Evolutionary conservation across 2,797 vertebrate species (phyloP), one percentile per base, ranked within the genome.

Genomic region (Eidolon dupreanum): DNA sequence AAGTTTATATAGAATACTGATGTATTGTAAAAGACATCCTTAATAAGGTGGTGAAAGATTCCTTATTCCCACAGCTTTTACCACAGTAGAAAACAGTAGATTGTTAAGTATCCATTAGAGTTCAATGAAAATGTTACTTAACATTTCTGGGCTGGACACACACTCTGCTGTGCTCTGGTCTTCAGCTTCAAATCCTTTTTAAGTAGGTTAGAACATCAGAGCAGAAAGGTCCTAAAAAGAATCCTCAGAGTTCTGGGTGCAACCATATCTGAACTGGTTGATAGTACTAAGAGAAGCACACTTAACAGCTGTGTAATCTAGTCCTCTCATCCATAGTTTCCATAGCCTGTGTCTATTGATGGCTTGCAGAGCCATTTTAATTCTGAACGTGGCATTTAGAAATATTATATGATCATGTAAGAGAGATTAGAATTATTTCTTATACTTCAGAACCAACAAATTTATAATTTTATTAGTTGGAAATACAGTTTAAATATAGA

Each of bases 281-380:
- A 49, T 55, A 96, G n/a, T 55, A 17, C 38, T 96, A 82, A 96
- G 81, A 71, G 31, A 46, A 74, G 55, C 61, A 93, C 71, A 88
- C 53, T 96, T 88, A 84, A 96, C 38, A 94, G 68, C 81, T 88
- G 81, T 88, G 55, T 63, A 88, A 90, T 84, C 55, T 57, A 63
- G 65, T 73, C 53, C 12, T 95, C 38, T 94, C 1, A 2, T 75
- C 85, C 91, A 33, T 43, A 96, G 28, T 95, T 95, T 97, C 90
- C 94, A 97, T 33, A 96, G 20, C 6, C n/a, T 38, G 65, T 96
- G 81, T 61, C 85, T 97, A 96, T 19, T 66, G 26, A 26, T 89
- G 65, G 71, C 53, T 79, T 79, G 24, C n/a, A 92, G 59, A 90
- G 41, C 24, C 51, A 81, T 85, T 91, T 94, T 95, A 96, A 93